A percentile compares a stretch with the other conserved stretches of the same genome.
Conservation (phyloP, 2,797 vertebrate species). For the Lophius americanus region DNA sequence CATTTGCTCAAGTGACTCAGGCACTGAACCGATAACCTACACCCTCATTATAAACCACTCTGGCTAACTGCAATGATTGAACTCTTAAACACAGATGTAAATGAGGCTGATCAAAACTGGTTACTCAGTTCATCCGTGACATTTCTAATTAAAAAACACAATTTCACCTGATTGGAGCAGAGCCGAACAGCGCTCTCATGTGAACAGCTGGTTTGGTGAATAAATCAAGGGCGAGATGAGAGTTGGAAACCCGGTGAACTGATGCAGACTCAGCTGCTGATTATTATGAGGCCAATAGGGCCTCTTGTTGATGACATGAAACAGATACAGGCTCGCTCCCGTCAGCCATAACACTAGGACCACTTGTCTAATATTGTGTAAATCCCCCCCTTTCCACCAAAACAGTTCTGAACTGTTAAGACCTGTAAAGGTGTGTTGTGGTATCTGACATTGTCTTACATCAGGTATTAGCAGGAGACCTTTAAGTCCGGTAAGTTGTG, state of each 20-base stretch:
- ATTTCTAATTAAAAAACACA: conserved; percentile 55
- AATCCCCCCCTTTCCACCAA: too few species aligned
- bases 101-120: conserved; percentile 54
- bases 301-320: conserved; percentile 47
- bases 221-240: conserved; percentile 49
- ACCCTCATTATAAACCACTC: conserved; percentile 36
- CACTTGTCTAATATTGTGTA: too few species aligned
- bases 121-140: conserved; percentile 37
- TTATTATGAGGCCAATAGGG: conserved; percentile 41
- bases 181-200: conserved; percentile 2
- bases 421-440: too few species aligned
- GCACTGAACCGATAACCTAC: conserved; percentile 36
- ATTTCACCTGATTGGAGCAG: conserved; percentile 32
- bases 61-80: conserved; percentile 31
- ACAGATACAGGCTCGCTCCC: conserved; percentile 32
- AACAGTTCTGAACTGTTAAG: too few species aligned
- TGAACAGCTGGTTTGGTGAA: conserved; percentile 57
- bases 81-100: conserved; percentile 40
- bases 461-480: too few species aligned
- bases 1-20: conserved; percentile 17
- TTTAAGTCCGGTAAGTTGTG: too few species aligned
- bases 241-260: conserved; percentile 40
- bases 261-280: conserved; percentile 52
- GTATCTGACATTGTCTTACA: too few species aligned
- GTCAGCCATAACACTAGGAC: conserved; percentile 44